Conservation (phyloP, 2,888 invertebrate species). For the Drosophila anomelani region DNA sequence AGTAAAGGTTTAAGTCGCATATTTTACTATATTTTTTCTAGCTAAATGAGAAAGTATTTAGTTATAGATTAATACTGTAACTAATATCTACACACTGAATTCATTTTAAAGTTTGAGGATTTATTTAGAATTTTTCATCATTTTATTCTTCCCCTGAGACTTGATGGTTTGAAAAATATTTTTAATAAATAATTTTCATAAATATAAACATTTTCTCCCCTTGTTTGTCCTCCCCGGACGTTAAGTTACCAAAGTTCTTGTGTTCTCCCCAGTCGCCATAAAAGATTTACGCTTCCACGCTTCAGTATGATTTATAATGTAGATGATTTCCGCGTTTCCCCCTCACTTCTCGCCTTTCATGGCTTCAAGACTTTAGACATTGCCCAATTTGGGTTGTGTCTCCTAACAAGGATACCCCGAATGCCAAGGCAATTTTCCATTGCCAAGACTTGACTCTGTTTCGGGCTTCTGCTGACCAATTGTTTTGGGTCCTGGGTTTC, state of each 20-base stretch:
- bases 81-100: not conserved
- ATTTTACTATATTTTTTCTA: not conserved
- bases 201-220: not conserved
- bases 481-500: constrained; percentile 23
- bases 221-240: constrained; percentile 4
- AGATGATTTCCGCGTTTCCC: constrained; percentile 17
- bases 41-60: not conserved
- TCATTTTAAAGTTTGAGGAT: not conserved
- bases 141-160: not conserved
- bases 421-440: constrained; percentile 13
- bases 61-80: not conserved
- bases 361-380: constrained; percentile 3
- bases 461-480: constrained; percentile 16
- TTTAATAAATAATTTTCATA: constrained; percentile 11
- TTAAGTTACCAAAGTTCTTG: constrained; percentile 14
- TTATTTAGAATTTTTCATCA: not conserved
- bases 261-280: constrained; percentile 26
- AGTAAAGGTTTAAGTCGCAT: not conserved
- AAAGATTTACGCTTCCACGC: constrained; percentile 27
- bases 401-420: constrained; percentile 2
- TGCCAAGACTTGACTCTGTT: not conserved
- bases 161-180: not conserved
- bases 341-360: not conserved
- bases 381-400: constrained; percentile 7
- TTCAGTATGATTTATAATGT: constrained; percentile 25